phyloP scores from a whole-genome alignment of 2,797 vertebrate species.

The Lepus townsendii region DNA sequence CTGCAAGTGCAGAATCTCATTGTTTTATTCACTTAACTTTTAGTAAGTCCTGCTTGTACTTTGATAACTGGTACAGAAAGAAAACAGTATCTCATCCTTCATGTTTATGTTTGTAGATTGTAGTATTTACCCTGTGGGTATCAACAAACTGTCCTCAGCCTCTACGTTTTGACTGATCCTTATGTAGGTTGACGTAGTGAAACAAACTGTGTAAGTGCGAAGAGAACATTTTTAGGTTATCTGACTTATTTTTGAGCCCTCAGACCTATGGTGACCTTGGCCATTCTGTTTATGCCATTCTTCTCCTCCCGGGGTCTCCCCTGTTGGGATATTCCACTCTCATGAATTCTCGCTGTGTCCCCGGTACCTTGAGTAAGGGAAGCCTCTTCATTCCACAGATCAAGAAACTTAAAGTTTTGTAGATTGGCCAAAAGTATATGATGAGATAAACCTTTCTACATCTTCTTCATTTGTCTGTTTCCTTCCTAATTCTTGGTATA shows the following conservation, averaged over 20 bases:
- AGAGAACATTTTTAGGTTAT: slow-evolving; percentile 14
- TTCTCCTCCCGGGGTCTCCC: not conserved
- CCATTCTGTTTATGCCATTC: not conserved
- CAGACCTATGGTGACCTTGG: not conserved
- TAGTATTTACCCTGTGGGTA: too few relatives aligned
- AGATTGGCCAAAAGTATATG: not conserved
- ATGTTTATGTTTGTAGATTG: not conserved
- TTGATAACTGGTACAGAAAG: slow-evolving; percentile 16
- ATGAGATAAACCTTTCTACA: slow-evolving; percentile 5
- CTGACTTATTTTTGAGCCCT: not conserved
- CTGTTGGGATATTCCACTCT: not conserved
- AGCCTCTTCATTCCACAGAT: slow-evolving; percentile 57
- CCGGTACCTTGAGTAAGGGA: not conserved
- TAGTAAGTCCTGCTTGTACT: slow-evolving; percentile 18
- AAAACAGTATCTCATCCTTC: not conserved
- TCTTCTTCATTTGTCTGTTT: not conserved
- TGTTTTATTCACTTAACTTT: slow-evolving; percentile 23
- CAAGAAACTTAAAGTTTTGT: not conserved
- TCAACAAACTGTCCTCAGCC: too few relatives aligned
- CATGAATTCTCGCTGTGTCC: not conserved
- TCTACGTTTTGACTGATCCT: slow-evolving; percentile 17
- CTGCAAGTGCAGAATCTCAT: slow-evolving; percentile 9
- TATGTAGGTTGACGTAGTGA: not conserved
- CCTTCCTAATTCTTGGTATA: not conserved
- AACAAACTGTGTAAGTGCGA: not conserved